A percentile compares a stretch with the other conserved stretches of the same genome.
Evolutionary conservation across 2,113 vertebrate species (phyloP).

Genomic region (Sander lucioperca): DNA sequence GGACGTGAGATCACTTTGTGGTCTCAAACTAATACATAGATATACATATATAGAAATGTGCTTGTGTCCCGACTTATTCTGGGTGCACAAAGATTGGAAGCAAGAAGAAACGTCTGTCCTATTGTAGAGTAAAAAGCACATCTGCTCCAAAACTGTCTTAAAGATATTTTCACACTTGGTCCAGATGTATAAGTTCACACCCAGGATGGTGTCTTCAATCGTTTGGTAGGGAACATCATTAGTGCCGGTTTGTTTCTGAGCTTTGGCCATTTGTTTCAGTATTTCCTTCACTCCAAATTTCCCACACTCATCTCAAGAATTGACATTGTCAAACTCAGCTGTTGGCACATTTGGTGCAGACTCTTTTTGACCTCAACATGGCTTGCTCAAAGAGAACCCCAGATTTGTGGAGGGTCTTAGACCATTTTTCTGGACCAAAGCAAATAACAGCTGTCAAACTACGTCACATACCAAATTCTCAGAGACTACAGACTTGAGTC

Average conservation of each 20-base stretch:
- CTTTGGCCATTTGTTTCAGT: not conserved
- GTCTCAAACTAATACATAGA: not conserved
- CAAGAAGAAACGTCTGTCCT: not conserved
- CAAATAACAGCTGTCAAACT: conserved; percentile 1
- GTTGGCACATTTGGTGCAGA: not conserved
- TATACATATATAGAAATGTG: too few species aligned
- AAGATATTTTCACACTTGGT: not conserved
- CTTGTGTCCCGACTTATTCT: not conserved
- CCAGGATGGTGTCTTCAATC: not conserved
- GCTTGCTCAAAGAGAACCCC: not conserved
- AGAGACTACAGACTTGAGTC: not conserved
- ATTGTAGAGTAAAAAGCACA: not conserved
- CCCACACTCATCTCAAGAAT: not conserved
- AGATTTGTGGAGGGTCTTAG: not conserved
- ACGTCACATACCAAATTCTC: not conserved
- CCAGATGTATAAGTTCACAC: too few species aligned
- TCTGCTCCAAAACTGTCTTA: not conserved
- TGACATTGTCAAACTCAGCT: not conserved
- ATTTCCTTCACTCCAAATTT: not conserved
- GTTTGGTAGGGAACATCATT: not conserved
- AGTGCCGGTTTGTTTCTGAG: not conserved
- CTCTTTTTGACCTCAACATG: not conserved
- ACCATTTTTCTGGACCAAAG: conserved; percentile 1
- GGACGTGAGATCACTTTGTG: conserved; percentile 12
- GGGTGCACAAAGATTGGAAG: not conserved